Evolutionary conservation across 2,888 invertebrate genomes (phyloP).

Genomic region (Fabriciana adippe): DNA sequence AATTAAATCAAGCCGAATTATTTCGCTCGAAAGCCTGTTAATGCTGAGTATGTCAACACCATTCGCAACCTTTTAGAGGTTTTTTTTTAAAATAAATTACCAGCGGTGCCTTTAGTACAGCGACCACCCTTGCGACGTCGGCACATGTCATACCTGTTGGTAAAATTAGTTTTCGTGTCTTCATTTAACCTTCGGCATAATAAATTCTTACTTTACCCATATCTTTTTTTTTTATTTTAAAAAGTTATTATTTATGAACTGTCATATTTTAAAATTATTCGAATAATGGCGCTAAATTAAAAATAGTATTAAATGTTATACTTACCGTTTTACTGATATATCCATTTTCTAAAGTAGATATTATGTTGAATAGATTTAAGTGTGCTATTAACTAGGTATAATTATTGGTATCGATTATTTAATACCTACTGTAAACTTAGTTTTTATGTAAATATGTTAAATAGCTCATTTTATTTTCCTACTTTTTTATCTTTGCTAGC

Average conservation of each 20-base stretch:
- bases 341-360: constrained; percentile 28
- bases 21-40: constrained; percentile 76
- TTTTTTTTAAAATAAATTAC: constrained; percentile 85
- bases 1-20: constrained; percentile 74
- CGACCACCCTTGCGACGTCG: constrained; percentile 97
- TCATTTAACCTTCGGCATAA: constrained; percentile 48
- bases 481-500: no score
- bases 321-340: constrained; percentile 47
- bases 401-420: no score
- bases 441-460: no score
- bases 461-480: no score
- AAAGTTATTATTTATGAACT: constrained; percentile 9
- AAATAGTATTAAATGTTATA: constrained; percentile 48
- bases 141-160: constrained; percentile 98
- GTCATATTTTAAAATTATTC: constrained; percentile 39
- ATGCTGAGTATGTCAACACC: constrained; percentile 68
- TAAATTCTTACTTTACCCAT: constrained; percentile 21
- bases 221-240: neutral
- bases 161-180: constrained; percentile 70
- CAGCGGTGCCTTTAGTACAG: constrained; percentile 99
- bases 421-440: no score
- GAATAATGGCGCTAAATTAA: constrained; percentile 73
- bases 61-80: constrained; percentile 58
- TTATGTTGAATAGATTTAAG: constrained; percentile 15
- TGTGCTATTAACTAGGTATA: neutral